Evolutionary conservation across 2,888 invertebrate genomes (phyloP).

Genomic region (Eupeodes luniger): DNA sequence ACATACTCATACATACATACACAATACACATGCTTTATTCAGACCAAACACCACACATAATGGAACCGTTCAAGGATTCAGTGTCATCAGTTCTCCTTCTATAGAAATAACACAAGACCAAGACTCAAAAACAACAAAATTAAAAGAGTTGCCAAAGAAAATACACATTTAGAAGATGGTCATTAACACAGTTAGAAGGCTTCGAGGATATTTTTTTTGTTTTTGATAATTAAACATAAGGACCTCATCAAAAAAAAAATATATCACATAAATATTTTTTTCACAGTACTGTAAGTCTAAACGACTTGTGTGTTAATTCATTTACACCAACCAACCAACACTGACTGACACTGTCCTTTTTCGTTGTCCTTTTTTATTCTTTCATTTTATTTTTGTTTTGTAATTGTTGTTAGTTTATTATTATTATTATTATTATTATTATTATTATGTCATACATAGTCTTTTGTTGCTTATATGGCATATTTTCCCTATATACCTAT

Average conservation of each 20-base stretch:
- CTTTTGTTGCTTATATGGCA: slow-evolving; percentile 16
- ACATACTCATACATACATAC: neutral
- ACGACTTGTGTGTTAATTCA: neutral
- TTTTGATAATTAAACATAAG: neutral
- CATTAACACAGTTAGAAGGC: neutral
- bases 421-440: slow-evolving; percentile 39
- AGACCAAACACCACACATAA: slow-evolving; percentile 20
- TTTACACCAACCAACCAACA: neutral
- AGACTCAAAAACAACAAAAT: neutral
- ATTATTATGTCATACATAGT: slow-evolving; percentile 32
- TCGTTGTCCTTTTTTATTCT: neutral
- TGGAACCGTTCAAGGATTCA: slow-evolving; percentile 63
- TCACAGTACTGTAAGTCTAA: neutral
- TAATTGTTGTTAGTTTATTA: slow-evolving; percentile 9
- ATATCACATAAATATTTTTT: neutral
- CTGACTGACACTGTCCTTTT: neutral
- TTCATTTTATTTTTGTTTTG: neutral
- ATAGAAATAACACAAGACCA: slow-evolving; percentile 23
- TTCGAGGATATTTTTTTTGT: neutral
- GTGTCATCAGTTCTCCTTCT: slow-evolving; percentile 20
- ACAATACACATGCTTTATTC: too few relatives aligned
- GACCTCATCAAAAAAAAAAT: neutral
- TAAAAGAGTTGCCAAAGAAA: neutral
- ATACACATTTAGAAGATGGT: slow-evolving; percentile 2
- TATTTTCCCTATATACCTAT: neutral